Evolutionary conservation across 2,888 invertebrate genomes (phyloP).

Genomic region (Lumbricus terrestris): DNA sequence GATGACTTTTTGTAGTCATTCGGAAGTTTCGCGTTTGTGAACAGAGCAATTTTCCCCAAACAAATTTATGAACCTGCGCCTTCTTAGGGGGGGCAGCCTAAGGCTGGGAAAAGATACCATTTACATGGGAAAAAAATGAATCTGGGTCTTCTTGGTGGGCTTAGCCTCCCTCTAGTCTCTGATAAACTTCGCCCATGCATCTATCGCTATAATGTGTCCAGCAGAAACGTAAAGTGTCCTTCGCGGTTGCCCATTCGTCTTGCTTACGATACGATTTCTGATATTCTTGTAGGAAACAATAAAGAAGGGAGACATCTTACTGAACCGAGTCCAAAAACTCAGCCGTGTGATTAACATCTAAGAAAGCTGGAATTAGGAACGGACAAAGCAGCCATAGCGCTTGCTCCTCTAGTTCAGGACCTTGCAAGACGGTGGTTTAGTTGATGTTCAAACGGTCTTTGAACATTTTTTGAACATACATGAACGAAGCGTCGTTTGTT

Average conservation of each 20-base stretch:
- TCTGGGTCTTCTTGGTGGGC: no score
- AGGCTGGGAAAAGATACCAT: no score
- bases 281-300: constrained; percentile 70
- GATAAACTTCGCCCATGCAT: no score
- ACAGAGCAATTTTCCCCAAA: no score
- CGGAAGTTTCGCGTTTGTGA: no score
- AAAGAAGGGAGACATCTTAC: constrained; percentile 93
- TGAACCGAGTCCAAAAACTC: constrained; percentile 96
- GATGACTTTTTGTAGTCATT: no score
- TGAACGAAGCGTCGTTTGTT: neutral
- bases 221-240: no score
- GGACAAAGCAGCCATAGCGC: neutral
- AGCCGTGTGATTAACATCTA: constrained; percentile 96
- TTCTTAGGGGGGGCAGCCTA: no score
- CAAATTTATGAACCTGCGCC: no score
- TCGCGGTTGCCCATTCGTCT: neutral
- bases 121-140: no score
- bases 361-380: neutral
- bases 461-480: neutral
- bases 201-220: no score
- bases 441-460: neutral
- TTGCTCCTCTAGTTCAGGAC: neutral
- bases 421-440: neutral
- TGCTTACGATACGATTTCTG: neutral
- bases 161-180: no score